phyloP scores from a whole-genome alignment of 2,888 invertebrate species.

The Colostygia pectinataria region DNA sequence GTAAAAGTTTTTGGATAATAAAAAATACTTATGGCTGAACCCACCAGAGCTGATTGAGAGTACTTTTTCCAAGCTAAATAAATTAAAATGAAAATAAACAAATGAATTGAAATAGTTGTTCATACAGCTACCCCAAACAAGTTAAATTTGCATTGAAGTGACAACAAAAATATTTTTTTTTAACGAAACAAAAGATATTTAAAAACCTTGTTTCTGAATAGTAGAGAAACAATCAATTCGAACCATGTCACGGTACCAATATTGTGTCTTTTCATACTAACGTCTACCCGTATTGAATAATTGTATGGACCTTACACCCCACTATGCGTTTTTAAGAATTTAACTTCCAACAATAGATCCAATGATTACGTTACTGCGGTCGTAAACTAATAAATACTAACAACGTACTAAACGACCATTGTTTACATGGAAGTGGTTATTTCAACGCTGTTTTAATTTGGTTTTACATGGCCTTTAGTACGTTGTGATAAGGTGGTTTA shows the following conservation, averaged over 20 bases:
- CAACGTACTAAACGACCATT: constrained; percentile 69
- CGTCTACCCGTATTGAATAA: constrained; percentile 55
- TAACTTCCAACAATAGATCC: constrained; percentile 56
- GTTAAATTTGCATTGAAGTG: no score
- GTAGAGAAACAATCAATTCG: constrained; percentile 61
- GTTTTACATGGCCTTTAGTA: constrained; percentile 34
- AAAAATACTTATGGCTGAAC: no score
- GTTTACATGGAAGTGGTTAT: constrained; percentile 73
- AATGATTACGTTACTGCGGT: constrained; percentile 72
- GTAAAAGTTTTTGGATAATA: neutral
- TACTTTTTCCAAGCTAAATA: no score
- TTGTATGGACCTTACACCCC: constrained; percentile 61
- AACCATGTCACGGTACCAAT: constrained; percentile 73
- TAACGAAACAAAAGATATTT: no score
- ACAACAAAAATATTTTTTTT: no score
- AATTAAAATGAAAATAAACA: no score
- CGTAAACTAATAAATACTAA: constrained; percentile 68
- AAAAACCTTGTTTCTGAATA: constrained; percentile 32
- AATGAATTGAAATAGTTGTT: no score
- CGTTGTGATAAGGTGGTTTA: constrained; percentile 39
- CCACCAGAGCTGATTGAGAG: no score
- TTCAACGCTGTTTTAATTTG: constrained; percentile 28
- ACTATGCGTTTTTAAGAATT: constrained; percentile 67
- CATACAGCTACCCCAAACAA: no score
- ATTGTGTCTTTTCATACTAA: constrained; percentile 60